Evolutionary conservation across 2,888 invertebrate species (phyloP), one percentile per base, ranked within the genome.

Genomic region (Conus canariensis): DNA sequence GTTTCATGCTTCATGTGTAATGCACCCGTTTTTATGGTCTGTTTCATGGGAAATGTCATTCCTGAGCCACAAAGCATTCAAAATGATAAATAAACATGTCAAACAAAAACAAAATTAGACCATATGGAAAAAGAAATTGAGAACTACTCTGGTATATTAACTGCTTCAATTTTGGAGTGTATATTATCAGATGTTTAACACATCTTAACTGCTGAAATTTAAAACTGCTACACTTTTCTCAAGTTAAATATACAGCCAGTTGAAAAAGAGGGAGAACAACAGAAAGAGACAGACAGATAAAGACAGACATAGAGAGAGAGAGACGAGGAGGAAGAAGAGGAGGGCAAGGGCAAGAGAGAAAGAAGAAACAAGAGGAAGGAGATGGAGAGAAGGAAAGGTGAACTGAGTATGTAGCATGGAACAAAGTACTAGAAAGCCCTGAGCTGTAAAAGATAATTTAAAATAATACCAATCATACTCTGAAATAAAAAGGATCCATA

Each of bases 11-110:
- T 58, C 58, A 14, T 83, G 82, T 83, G 82, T 83, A 8, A 19
- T 58, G 82, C 56, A 83, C 82, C 82, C 82, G 82, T 83, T 83
- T 77, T 83, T 19, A 58, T 83, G 56, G 82, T 83, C 25, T 83
- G 19, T 22, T 83, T 58, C 25, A 83, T 82, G 82, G 56, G 22
- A 56, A 83, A 83, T 56, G 82, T 83, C 82, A 83, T 58, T 83
- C 82, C 82, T 83, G 82, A 83, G 82, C 19, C 22, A 83, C 58
- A 58, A 83, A 83, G 58, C 25, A 83, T 83, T 83, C 19, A 58
- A 83, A 58, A 58, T 83, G 58, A 83, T 83, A 83, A 83, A 45
- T 80, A 45, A 16, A 45, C 22, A 45, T 45, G 6, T 80, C 22
- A 22, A 83, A 58, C 6, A 16, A 83, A 83, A 58, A 83, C 9